Base-by-base conservation (phyloP, 1,140 invertebrate genomes). In the Acyrthosiphon pisum region DNA sequence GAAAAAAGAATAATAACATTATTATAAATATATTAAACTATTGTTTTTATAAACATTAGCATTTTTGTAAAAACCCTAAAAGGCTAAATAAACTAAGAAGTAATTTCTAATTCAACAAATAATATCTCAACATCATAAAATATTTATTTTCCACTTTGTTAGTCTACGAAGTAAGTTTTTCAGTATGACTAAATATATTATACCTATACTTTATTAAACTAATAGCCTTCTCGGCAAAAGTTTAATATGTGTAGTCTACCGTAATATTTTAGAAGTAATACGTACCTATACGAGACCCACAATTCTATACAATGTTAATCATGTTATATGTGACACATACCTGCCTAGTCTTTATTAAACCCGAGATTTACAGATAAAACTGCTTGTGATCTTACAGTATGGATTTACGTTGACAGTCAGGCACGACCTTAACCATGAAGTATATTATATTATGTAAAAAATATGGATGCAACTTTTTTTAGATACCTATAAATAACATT, bases 261-360 rank as follows among this genome's bases (percentile, higher is more conserved):
- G 3, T 76, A n/a, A 76, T 76, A 76, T 76, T 76, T 76, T 76
- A 76, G 60, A 76, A n/a, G n/a, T 76, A 76, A 35, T n/a, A n/a
- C n/a, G n/a, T 76, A 41, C 41, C 41, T 41, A n/a, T 68, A 68
- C 6, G 60, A 76, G 30, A 76, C 60, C n/a, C 30, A n/a, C n/a
- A n/a, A 76, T 76, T 76, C 60, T 76, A 76, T 76, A 76, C n/a
- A 76, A 76, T 76, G 60, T 76, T 76, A n/a, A 76, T 76, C 60
- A 35, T n/a, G 30, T 76, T 76, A 76, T n/a, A 76, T 76, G 30
- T 76, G 14, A 76, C 60, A 76, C 30, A 76, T n/a, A n/a, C 60
- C 60, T 76, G n/a, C 30, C n/a, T n/a, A n/a, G 60, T 18, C 30
- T 76, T 76, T 76, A 76, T 76, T 76, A 76, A 76, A 35, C n/a